Percentiles rank a stretch among this genome's conserved stretches.
These are phyloP conservation scores for Sarcophaga caerulescens DNA, from an alignment of 2,888 invertebrate genomes.

Conservation along the genomic window DNA sequence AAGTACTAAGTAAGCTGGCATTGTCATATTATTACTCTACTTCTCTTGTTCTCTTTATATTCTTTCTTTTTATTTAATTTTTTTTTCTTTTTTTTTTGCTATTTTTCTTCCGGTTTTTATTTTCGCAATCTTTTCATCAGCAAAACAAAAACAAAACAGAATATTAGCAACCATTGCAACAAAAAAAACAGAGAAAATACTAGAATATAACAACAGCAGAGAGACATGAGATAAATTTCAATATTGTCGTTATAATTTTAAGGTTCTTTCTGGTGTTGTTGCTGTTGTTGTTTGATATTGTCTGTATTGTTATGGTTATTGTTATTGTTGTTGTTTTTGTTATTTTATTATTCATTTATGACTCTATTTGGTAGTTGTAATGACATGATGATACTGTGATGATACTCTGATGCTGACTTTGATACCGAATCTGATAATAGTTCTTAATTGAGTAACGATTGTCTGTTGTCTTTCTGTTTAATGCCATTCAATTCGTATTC, in stretches of 20 bases:
- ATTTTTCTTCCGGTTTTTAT: slow-evolving; percentile 28
- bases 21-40: slow-evolving; percentile 47
- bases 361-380: slow-evolving; percentile 26
- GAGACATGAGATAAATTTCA: slow-evolving; percentile 1
- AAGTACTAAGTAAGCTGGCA: slow-evolving; percentile 54
- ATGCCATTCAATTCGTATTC: not conserved
- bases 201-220: not conserved
- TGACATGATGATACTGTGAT: slow-evolving; percentile 47
- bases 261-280: not conserved
- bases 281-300: slow-evolving; percentile 22
- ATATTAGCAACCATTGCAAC: not conserved
- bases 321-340: slow-evolving; percentile 22
- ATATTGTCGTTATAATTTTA: slow-evolving; percentile 22
- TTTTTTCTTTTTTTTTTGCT: not conserved
- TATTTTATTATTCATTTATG: slow-evolving; percentile 18
- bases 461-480: not conserved
- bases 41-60: slow-evolving; percentile 35
- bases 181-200: too few relatives aligned
- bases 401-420: not conserved
- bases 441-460: slow-evolving; percentile 45
- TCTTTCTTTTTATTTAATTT: not conserved
- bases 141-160: slow-evolving; percentile 18
- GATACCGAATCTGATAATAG: not conserved
- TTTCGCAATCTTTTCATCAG: slow-evolving; percentile 30
- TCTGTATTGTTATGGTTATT: slow-evolving; percentile 43